Evolutionary conservation across 1,140 invertebrate species (phyloP), one percentile per base, ranked within the genome.

Genomic region (Hormaphis cornu): DNA sequence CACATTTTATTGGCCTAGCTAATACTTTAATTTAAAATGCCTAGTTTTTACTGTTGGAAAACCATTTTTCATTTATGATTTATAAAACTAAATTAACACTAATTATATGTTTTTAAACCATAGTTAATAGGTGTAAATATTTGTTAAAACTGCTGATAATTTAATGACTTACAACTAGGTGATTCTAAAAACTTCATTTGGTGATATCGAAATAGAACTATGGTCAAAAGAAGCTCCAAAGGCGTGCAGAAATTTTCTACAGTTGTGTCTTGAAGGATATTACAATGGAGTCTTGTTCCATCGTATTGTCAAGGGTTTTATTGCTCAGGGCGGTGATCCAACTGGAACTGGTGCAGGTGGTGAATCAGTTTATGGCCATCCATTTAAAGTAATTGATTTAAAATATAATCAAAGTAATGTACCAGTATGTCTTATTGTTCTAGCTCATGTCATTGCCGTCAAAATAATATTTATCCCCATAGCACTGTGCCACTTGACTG

Each of bases 191-290:
- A 99, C 96, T 20, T 86, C 91, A 48, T 89, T 91, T 20, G 96
- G 97, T 33, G 96, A 99, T 76, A 93, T 99, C 72, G 97, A 99
- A 74, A 87, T 99, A 69, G 97, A 99, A 82, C 80, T 99, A 76
- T 99, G 96, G 97, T 87, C 94, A 0, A 93, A 92, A 77, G 97
- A 99, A 83, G 84, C 92, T 33, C 96, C 97, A 6, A 91, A 93
- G 79, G 92, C 97, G 33, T 95, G 92, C 74, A 83, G 92, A 71
- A 99, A 99, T 81, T 99, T 99, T 77, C 86, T 99, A 30, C 97
- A 99, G 79, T 80, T 98, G 10, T 98, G 95, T 77, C 80, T 98
- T 82, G 96, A 99, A 82, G 90, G 91, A 4, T 99, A 98, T 80
- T 99, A 98, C 77, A 85, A 98, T 79, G 85, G 85, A 40, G 93